These are phyloP conservation scores for Ailurus styani DNA, from an alignment of 2,113 vertebrate species.

Conservation along the genomic window DNA sequence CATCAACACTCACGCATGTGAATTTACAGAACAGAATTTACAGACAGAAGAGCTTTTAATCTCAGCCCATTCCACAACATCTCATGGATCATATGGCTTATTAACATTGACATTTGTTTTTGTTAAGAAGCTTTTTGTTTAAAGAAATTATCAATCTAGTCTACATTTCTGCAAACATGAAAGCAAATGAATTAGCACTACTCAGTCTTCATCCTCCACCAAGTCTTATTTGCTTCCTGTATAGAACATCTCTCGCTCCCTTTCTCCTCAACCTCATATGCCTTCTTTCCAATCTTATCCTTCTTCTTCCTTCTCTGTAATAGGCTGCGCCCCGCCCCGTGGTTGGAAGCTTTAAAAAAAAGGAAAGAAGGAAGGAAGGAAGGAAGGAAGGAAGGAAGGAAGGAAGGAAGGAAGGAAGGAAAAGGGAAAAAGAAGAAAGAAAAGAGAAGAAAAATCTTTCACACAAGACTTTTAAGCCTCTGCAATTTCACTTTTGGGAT, in stretches of 20 bases:
- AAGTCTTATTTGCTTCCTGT: background rate
- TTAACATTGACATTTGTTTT: background rate
- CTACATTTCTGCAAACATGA: background rate
- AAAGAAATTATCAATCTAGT: background rate
- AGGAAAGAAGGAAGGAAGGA: background rate
- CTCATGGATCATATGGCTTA: background rate
- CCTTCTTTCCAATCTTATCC: background rate
- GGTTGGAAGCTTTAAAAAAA: background rate
- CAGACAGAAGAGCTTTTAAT: background rate
- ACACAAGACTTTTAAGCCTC: background rate
- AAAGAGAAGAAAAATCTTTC: background rate
- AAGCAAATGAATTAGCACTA: background rate
- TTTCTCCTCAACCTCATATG: background rate
- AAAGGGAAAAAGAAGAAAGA: background rate
- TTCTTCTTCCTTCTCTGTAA: background rate
- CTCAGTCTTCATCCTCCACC: too few species aligned
- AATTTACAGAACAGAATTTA: background rate
- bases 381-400: too few species aligned
- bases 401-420: too few species aligned
- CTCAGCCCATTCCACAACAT: background rate
- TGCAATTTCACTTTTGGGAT: conserved; percentile 19
- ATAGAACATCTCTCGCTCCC: background rate
- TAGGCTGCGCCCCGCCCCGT: background rate
- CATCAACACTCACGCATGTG: background rate
- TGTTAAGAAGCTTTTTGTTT: background rate